Conservation (phyloP, 2,888 invertebrate species). For the Synanthedon vespiformis region DNA sequence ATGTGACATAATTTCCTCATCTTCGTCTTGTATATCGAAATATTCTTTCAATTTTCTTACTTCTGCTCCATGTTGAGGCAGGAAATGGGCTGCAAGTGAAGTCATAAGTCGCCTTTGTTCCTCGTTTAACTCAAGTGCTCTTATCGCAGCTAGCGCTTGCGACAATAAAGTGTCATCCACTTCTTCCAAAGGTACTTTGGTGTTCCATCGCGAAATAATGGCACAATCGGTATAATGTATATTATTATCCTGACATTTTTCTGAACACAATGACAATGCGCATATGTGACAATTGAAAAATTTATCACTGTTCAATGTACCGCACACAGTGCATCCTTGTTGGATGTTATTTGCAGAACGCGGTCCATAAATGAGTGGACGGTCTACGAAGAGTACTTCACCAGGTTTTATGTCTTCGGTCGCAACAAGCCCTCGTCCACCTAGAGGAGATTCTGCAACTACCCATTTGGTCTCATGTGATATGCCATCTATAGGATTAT, state of each 20-base stretch:
- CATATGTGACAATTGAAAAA: constrained; percentile 73
- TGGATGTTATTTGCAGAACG: constrained; percentile 66
- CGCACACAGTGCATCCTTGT: constrained; percentile 76
- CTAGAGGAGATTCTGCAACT: constrained; percentile 70
- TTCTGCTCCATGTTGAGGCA: constrained; percentile 70
- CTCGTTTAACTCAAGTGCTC: constrained; percentile 45
- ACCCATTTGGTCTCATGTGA: constrained; percentile 65
- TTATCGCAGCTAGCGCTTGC: constrained; percentile 46
- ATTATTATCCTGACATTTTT: constrained; percentile 70
- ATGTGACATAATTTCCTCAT: constrained; percentile 68
- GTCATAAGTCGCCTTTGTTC: constrained; percentile 63
- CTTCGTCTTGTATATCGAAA: constrained; percentile 63
- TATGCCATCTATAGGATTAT: constrained; percentile 25
- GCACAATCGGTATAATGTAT: constrained; percentile 75
- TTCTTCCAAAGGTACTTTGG: constrained; percentile 53
- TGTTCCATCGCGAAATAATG: constrained; percentile 70
- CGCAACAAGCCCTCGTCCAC: constrained; percentile 81
- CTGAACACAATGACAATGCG: constrained; percentile 77
- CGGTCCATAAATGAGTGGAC: constrained; percentile 78
- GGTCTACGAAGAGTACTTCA: constrained; percentile 78
- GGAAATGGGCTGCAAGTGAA: constrained; percentile 63
- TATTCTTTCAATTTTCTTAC: constrained; percentile 62
- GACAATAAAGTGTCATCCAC: constrained; percentile 42
- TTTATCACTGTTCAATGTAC: constrained; percentile 48
- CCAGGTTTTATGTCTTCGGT: constrained; percentile 74